Evolutionary conservation across 2,797 vertebrate species (phyloP).

Genomic region (Muraenolepis orangiensis): DNA sequence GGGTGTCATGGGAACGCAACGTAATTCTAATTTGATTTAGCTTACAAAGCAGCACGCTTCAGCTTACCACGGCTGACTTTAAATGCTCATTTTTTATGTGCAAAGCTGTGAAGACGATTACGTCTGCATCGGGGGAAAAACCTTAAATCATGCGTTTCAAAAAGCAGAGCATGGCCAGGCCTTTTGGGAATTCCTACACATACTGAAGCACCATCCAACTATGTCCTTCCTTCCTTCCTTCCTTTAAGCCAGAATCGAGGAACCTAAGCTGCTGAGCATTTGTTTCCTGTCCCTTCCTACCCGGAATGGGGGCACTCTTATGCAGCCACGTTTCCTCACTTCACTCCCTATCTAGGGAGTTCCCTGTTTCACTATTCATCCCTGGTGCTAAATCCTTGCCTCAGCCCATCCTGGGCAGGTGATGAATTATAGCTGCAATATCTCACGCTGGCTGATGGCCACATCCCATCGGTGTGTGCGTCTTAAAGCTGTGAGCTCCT

Average conservation of each 20-base stretch:
- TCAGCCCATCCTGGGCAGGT: constrained; percentile 33
- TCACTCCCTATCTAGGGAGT: not conserved
- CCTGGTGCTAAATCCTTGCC: constrained; percentile 39
- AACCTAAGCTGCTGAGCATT: not conserved
- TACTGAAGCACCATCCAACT: not conserved
- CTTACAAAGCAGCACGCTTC: not conserved
- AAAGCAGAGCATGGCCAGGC: not conserved
- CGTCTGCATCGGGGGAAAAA: not conserved
- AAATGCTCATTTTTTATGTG: not conserved
- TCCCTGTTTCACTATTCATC: constrained; percentile 35
- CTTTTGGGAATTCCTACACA: not conserved
- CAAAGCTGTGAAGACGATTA: not conserved
- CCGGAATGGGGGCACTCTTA: too few relatives aligned
- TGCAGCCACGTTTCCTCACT: not conserved
- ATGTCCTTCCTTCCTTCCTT: not conserved
- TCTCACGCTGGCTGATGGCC: constrained; percentile 46
- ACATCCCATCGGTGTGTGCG: constrained; percentile 46
- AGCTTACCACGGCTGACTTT: not conserved
- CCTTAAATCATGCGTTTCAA: not conserved
- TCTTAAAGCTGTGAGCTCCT: constrained; percentile 28
- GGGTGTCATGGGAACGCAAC: not conserved
- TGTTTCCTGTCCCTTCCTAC: too few relatives aligned
- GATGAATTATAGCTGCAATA: constrained; percentile 60
- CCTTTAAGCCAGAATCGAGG: not conserved
- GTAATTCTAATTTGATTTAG: not conserved